Conservation (phyloP, 2,113 vertebrate genomes). For the Triplophysa dalaica region DNA sequence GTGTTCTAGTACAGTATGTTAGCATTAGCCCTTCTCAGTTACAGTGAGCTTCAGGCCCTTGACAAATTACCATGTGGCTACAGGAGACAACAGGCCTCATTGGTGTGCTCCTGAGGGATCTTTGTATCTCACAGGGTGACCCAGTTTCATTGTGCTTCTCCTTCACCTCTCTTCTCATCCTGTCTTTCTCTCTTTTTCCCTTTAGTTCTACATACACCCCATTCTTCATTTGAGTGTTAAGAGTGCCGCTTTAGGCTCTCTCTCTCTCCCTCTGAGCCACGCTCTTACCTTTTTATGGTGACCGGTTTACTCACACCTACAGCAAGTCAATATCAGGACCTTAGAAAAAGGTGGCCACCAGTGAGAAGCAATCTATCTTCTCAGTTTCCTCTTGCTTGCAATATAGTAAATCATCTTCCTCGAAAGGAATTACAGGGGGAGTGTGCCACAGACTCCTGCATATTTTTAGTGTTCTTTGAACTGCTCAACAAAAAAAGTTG, state of each 20-base stretch:
- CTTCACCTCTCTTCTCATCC: constrained; percentile 51
- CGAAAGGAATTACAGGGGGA: constrained; percentile 6
- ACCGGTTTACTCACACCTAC: constrained; percentile 22
- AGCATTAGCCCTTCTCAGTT: constrained; percentile 32
- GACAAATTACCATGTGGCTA: constrained; percentile 65
- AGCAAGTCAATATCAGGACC: constrained; percentile 47
- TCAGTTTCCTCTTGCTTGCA: constrained; percentile 17
- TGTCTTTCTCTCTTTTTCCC: constrained; percentile 27
- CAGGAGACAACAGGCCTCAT: constrained; percentile 65
- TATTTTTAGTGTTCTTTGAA: constrained; percentile 58
- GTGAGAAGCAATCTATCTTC: constrained; percentile 10
- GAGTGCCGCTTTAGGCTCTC: constrained; percentile 20
- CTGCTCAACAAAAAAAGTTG: constrained; percentile 64
- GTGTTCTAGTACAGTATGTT: not conserved
- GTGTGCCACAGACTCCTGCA: constrained; percentile 49
- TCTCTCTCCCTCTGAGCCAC: constrained; percentile 35
- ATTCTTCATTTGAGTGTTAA: not conserved
- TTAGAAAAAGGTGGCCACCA: constrained; percentile 43
- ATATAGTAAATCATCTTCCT: constrained; percentile 46
- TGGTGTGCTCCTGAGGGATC: constrained; percentile 66
- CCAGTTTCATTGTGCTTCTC: constrained; percentile 70
- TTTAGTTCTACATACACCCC: not conserved
- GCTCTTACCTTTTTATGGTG: not conserved
- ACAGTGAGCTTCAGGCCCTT: constrained; percentile 62
- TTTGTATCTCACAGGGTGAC: constrained; percentile 72